Conservation (phyloP, 2,113 vertebrate species). For the Oryctolagus cuniculus region DNA sequence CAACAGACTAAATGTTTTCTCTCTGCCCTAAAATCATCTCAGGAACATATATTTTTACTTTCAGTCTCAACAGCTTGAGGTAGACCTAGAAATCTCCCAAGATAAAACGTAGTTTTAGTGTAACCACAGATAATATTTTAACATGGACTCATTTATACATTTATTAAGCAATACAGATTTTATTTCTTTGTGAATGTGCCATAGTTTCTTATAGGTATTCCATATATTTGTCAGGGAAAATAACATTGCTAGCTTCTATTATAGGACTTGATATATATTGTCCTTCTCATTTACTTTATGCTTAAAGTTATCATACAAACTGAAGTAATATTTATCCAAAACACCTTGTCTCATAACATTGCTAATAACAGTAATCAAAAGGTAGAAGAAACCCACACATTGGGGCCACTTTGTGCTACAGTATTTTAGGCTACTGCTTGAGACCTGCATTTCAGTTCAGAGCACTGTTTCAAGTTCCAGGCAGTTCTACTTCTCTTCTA, state of each 20-base stretch:
- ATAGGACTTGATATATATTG: neutral
- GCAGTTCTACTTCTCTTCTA: too few species aligned
- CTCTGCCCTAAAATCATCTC: neutral
- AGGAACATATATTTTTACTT: neutral
- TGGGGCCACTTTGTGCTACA: too few species aligned
- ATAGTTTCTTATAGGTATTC: neutral
- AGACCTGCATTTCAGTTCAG: too few species aligned
- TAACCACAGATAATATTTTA: neutral
- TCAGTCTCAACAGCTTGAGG: neutral
- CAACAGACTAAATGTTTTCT: neutral
- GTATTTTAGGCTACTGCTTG: too few species aligned
- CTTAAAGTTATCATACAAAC: neutral
- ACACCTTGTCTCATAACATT: neutral
- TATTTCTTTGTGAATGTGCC: neutral
- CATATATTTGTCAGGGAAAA: neutral
- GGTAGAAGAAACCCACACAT: neutral
- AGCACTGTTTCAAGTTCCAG: too few species aligned
- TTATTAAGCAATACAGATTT: neutral
- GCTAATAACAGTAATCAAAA: neutral
- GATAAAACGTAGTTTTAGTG: neutral
- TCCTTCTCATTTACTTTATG: neutral
- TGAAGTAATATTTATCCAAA: neutral
- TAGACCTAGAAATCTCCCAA: neutral
- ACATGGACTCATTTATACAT: neutral
- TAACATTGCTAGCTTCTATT: neutral